Base-by-base conservation (phyloP, 2,113 vertebrate genomes). In the Caranx ignobilis region DNA sequence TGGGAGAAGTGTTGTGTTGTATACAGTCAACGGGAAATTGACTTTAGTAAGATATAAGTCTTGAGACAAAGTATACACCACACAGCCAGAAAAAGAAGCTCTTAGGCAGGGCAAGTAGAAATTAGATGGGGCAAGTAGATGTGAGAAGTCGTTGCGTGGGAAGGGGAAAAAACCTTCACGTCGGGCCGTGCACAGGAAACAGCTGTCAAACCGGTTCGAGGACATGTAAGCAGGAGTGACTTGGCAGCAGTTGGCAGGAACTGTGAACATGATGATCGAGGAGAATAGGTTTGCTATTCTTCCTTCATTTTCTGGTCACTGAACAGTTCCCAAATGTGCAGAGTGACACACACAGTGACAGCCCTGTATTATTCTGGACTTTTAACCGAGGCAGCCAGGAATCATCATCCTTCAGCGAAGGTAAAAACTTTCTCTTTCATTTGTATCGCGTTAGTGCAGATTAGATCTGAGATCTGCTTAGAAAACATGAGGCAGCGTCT, bases 221-320 rank as follows among this genome's bases (percentile, higher is more conserved):
- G 0, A 12, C 32, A 3, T 6, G 26, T 47, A 71, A 65, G 9
- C 31, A 72, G 60, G 43, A 69, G 31, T 10, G 34, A 81, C 64
- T 83, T 78, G 26, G 26, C 26, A 26, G 26, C 32, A 26, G 26
- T 26, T 26, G 26, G 26, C 7, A 74, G 71, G 76, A 85, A 86
- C 88, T 90, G 81, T 79, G 65, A 81, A 15, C 90, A 88, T 63
- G 81, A 66, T 86, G 80, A 83, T 72, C 77, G 7, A 72, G 88
- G 72, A 82, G 77, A 5, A 83, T 37, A 59, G 47, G 79, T 76
- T 19, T 60, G 43, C 67, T 47, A 15, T 74, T 73, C 39, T 59
- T 75, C n/a, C 61, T 77, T 74, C 75, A 88, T 84, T 92, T 93
- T 91, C 90, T 91, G 88, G 82, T 87, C 47, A 65, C 45, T 71